Evolutionary conservation across 2,888 invertebrate genomes (phyloP), one percentile per base, ranked within the genome.

Genomic region (Neria commutata): DNA sequence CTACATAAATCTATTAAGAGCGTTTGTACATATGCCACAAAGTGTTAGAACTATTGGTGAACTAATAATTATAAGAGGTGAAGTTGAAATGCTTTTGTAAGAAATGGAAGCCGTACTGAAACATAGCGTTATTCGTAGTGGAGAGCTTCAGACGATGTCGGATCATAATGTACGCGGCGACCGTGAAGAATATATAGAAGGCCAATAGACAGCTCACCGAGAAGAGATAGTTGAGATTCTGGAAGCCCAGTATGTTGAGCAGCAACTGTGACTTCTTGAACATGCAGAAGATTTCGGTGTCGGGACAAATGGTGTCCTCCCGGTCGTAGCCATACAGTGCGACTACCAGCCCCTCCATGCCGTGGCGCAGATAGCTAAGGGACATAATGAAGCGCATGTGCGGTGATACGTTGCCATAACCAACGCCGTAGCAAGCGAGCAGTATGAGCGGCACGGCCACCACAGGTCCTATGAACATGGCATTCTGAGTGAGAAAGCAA

Each of bases 401-500:
- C 0, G 88, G 76, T 0, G 95, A 90, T 19, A 91, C 72, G n/a
- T 85, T 84, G 1, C 91, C 92, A 60, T 88, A 89, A 4, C 96
- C 96, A 72, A 96, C 90, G 26, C 96, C 92, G 74, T 92, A 91
- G 0, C 90, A 91, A 4, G 95, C 91, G 50, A 96, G 85, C 56
- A 97, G 81, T 86, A 97, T 92, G 11, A 97, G 83, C 0, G 96
- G 96, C 4, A 95, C 95, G 54, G 90, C 86, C 58, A 91, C 76
- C 1, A 92, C 91, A 16, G 97, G 95, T 0, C 95, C 97, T 69
- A 95, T 84, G 79, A 96, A 97, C 81, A 95, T 92, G 25, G 90
- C 89, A 74, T 93, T 93, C 93, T 93, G 82, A 10, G 83, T 56
- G 49, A n/a, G 52, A 17, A 55, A 8, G n/a, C 10, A 37, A 37